phyloP scores from a whole-genome alignment of 1,140 invertebrate genomes.

The Drosophila suzukii region DNA sequence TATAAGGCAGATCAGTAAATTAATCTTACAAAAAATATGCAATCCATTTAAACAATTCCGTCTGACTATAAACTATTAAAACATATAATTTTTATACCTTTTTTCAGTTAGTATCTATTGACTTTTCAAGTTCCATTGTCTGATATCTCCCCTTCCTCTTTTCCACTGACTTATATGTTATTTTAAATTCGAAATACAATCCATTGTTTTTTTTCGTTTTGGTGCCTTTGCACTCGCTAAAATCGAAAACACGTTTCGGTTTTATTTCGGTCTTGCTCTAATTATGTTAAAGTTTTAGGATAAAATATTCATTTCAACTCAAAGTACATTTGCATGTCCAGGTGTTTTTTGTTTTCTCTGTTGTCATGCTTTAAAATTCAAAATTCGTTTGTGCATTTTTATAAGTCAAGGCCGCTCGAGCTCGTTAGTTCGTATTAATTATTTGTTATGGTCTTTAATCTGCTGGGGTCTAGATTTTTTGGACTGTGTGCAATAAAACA shows the following conservation, averaged over 20 bases:
- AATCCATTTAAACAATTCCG: no score
- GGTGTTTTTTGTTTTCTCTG: slow-evolving; percentile 7
- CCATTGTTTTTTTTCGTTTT: slow-evolving; percentile 9
- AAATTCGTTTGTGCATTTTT: slow-evolving; percentile 26
- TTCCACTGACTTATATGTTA: slow-evolving; percentile 11
- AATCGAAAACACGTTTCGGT: slow-evolving; percentile 25
- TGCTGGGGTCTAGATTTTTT: slow-evolving; percentile 1
- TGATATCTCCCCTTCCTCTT: background rate
- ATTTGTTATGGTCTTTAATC: slow-evolving; percentile 14
- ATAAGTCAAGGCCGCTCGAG: slow-evolving; percentile 16
- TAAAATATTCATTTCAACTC: slow-evolving; percentile 3
- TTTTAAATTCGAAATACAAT: slow-evolving; percentile 22
- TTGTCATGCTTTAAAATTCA: slow-evolving; percentile 15
- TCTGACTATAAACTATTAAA: background rate
- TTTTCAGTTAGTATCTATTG: background rate
- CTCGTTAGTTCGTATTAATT: slow-evolving; percentile 13
- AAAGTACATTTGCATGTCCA: slow-evolving; percentile 15
- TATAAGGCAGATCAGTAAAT: no score
- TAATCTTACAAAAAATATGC: no score
- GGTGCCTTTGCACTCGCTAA: slow-evolving; percentile 35
- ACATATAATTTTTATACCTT: no score
- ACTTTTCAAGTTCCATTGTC: slow-evolving; percentile 2
- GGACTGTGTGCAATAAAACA: slow-evolving; percentile 10
- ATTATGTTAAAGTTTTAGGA: slow-evolving; percentile 16
- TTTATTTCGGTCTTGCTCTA: slow-evolving; percentile 29